These are phyloP conservation scores for Drosophila pruinosa DNA, from an alignment of 1,140 invertebrate genomes.

Conservation along the genomic window DNA sequence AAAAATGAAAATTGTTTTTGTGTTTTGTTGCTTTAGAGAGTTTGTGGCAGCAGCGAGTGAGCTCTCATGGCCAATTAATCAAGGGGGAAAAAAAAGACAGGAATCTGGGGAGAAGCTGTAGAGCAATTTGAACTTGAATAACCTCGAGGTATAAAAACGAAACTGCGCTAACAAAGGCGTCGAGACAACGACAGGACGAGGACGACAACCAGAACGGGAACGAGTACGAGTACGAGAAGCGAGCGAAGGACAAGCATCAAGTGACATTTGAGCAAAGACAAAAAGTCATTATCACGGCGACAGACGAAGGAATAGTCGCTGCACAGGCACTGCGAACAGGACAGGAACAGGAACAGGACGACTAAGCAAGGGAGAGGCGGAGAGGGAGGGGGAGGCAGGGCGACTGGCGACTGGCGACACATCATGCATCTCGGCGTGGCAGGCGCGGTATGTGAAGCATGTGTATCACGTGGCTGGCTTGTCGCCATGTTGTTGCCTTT, in stretches of 20 bases:
- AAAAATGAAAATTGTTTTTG: conserved; percentile 16
- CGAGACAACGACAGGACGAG: conserved; percentile 15
- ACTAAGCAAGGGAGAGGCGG: neutral
- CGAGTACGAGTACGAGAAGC: neutral
- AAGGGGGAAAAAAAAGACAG: conserved; percentile 6
- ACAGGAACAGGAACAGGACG: neutral
- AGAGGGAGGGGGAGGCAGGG: neutral
- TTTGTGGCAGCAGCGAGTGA: conserved; percentile 14
- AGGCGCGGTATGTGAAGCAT: conserved; percentile 39
- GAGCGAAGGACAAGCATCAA: conserved; percentile 54
- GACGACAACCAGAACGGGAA: neutral
- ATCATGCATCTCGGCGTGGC: conserved; percentile 1
- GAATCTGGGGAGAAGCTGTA: conserved; percentile 2
- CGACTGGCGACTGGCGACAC: conserved; percentile 9
- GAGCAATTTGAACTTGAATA: conserved; percentile 60
- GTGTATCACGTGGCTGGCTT: conserved; percentile 63
- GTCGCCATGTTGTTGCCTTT: conserved; percentile 75
- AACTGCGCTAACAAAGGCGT: conserved; percentile 59
- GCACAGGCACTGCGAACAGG: neutral
- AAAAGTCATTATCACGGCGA: conserved; percentile 80
- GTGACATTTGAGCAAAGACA: conserved; percentile 78
- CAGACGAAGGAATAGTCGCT: conserved; percentile 9
- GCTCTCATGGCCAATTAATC: conserved; percentile 73
- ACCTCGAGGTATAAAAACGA: conserved; percentile 70
- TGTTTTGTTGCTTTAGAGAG: conserved; percentile 1